These are phyloP conservation scores for Coenobita brevimanus DNA, from an alignment of 1,140 invertebrate species.

Conservation along the genomic window DNA sequence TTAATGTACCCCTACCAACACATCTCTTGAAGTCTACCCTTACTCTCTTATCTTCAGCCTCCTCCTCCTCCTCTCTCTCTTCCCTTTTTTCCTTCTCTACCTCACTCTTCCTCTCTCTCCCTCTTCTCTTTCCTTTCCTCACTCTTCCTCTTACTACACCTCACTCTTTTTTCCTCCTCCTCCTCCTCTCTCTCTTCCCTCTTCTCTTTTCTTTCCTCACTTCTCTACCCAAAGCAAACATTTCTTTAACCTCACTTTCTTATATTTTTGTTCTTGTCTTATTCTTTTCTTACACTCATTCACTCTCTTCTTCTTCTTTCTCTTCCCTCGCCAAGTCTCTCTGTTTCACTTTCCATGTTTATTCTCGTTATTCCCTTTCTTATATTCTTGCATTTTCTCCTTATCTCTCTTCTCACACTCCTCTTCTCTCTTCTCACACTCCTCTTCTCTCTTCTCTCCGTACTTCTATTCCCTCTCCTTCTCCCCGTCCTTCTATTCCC, in stretches of 20 bases:
- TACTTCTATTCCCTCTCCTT: too few species aligned
- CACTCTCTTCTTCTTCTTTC: too few species aligned
- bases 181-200: background rate
- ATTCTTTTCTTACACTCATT: too few species aligned
- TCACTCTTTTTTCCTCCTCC: background rate
- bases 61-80: background rate
- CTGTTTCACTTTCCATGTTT: background rate
- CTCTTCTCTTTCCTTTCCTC: background rate
- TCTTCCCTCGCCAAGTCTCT: too few species aligned
- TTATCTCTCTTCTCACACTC: too few species aligned
- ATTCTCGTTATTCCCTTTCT: background rate
- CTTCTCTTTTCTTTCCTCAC: background rate
- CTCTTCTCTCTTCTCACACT: background rate
- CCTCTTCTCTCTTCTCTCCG: too few species aligned
- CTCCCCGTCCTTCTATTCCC: too few species aligned
- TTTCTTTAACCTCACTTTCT: background rate
- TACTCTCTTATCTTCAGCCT: background rate
- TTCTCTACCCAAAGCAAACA: background rate
- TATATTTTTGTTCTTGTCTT: too few species aligned
- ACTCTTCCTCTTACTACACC: background rate
- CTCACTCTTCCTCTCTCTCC: background rate
- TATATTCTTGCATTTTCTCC: background rate
- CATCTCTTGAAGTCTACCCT: background rate
- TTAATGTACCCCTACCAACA: background rate
- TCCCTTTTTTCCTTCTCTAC: background rate